These are phyloP conservation scores for Thereva unica DNA, from an alignment of 2,888 invertebrate species.

Conservation along the genomic window DNA sequence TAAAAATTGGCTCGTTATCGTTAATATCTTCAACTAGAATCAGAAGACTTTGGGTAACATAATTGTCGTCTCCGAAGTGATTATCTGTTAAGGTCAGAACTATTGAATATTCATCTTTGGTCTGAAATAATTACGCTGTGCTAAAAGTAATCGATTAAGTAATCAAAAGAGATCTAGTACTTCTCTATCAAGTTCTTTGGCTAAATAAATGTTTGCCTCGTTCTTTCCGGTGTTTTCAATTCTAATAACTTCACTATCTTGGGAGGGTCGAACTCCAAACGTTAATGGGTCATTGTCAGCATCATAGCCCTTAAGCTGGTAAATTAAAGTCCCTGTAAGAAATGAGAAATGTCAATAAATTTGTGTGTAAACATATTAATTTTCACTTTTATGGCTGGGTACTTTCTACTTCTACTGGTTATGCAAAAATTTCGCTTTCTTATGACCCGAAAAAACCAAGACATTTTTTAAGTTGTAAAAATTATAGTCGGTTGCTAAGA, in stretches of 20 bases:
- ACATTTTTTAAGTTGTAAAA: neutral
- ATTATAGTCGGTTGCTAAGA: no score
- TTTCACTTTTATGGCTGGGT: no score
- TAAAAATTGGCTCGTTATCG: constrained; percentile 87
- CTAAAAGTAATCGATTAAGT: neutral
- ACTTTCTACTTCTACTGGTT: no score
- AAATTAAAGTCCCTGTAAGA: constrained; percentile 75
- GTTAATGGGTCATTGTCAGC: constrained; percentile 82
- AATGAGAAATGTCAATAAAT: neutral
- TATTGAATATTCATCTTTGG: constrained; percentile 84
- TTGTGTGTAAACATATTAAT: no score
- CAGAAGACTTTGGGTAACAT: constrained; percentile 85
- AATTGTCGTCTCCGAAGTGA: constrained; percentile 82
- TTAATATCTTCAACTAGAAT: constrained; percentile 89
- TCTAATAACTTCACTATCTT: constrained; percentile 80
- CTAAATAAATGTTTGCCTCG: constrained; percentile 85
- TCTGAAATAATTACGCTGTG: constrained; percentile 59
- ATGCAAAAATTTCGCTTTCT: no score
- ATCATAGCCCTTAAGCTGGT: constrained; percentile 80
- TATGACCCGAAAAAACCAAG: no score
- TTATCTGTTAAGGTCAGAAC: constrained; percentile 89
- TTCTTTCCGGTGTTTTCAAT: constrained; percentile 79
- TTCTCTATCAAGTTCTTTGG: constrained; percentile 89
- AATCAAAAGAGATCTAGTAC: constrained; percentile 59
- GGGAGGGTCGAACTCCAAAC: constrained; percentile 80